These are phyloP conservation scores for Eulithis testata DNA, from an alignment of 2,888 invertebrate species.

Conservation along the genomic window DNA sequence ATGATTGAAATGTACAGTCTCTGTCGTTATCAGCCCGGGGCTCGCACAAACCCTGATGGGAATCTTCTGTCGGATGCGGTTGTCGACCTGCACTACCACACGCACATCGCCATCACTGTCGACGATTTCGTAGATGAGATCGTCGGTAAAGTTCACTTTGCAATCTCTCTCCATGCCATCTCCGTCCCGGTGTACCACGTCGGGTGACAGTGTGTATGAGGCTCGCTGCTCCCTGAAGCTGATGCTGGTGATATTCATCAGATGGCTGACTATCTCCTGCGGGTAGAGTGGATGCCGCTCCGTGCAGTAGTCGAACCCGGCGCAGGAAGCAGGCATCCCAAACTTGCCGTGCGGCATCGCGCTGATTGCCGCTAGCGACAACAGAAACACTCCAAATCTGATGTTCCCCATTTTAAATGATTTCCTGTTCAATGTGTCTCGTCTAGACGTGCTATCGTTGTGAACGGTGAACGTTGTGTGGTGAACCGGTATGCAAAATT, in stretches of 20 bases:
- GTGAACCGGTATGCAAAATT: not conserved
- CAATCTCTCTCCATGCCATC: not conserved
- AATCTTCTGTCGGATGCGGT: not conserved
- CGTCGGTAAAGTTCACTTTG: not conserved
- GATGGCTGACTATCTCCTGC: not conserved
- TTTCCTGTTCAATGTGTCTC: not conserved
- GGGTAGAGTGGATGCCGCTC: constrained; percentile 13
- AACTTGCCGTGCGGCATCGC: constrained; percentile 15
- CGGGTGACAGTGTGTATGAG: not conserved
- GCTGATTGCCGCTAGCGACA: not conserved
- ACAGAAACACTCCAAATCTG: not conserved
- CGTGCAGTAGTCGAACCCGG: constrained; percentile 6
- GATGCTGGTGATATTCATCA: not conserved
- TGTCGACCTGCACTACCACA: constrained; percentile 2
- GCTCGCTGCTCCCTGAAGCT: not conserved
- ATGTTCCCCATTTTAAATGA: constrained; percentile 8
- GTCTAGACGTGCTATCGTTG: not conserved
- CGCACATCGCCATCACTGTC: constrained; percentile 6
- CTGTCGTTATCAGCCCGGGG: not conserved
- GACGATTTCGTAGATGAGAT: constrained; percentile 15
- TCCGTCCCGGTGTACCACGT: not conserved
- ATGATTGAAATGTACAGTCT: not conserved
- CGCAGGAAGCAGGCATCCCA: constrained; percentile 8
- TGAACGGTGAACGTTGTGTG: constrained; percentile 2
- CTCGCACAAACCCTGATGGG: not conserved